Conservation (phyloP, 2,888 invertebrate genomes). For the Cryptocheilus praepositus region DNA sequence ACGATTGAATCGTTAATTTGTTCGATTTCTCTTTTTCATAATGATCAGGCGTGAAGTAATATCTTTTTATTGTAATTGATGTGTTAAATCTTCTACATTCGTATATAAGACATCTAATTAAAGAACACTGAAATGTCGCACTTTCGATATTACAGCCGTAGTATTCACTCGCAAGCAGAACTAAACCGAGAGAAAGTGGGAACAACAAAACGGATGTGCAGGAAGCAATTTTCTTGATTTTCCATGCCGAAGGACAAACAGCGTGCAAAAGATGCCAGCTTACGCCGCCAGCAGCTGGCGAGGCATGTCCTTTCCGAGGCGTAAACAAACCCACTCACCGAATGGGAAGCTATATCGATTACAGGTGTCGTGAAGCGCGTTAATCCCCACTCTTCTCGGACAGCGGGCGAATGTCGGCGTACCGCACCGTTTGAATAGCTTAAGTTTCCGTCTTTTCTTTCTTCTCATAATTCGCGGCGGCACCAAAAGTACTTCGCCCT, state of each 20-base stretch:
- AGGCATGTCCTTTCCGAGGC: constrained; percentile 21
- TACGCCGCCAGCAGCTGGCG: constrained; percentile 35
- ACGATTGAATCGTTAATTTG: constrained; percentile 10
- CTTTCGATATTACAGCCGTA: no score
- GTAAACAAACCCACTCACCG: constrained; percentile 41
- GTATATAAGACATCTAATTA: no score
- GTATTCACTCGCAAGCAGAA: no score
- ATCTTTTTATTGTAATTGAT: no score
- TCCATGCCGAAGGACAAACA: constrained; percentile 35
- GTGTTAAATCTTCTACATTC: no score
- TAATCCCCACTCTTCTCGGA: constrained; percentile 50
- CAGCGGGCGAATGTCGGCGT: constrained; percentile 20
- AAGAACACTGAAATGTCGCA: no score
- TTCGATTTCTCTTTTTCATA: neutral
- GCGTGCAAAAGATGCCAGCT: constrained; percentile 33
- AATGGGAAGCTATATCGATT: constrained; percentile 52
- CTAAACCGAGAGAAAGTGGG: constrained; percentile 1
- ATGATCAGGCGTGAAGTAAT: no score
- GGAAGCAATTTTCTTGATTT: constrained; percentile 32
- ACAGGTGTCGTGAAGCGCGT: constrained; percentile 52
- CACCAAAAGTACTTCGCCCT: constrained; percentile 8
- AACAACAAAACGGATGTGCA: constrained; percentile 36
- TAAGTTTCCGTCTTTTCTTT: constrained; percentile 23
- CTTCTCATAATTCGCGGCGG: neutral
- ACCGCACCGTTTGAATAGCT: constrained; percentile 44